Evolutionary conservation across 1,140 invertebrate species (phyloP).

Genomic region (Aphis gossypii): DNA sequence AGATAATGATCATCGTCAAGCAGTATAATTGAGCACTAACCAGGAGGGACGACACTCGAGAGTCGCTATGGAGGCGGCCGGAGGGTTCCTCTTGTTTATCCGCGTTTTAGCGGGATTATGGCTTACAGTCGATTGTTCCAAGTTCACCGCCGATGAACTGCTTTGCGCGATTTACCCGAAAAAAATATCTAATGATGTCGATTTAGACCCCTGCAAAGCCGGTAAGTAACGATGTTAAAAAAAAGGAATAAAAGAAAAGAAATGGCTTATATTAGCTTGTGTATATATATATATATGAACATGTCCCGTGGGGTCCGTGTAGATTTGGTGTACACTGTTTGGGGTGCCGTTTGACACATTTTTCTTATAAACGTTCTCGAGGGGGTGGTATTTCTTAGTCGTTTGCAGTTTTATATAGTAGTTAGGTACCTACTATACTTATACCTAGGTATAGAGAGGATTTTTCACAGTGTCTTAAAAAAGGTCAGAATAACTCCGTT

Average conservation of each 20-base stretch:
- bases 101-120: slow-evolving; percentile 64
- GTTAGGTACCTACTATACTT: not conserved
- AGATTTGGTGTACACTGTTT: not conserved
- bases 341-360: slow-evolving; percentile 21
- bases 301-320: not conserved
- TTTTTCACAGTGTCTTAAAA: not conserved
- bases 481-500: not conserved
- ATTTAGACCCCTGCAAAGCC: slow-evolving; percentile 85
- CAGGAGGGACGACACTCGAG: not conserved
- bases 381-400: not conserved
- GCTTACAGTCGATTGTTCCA: slow-evolving; percentile 61
- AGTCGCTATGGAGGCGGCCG: not conserved
- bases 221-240: slow-evolving; percentile 68
- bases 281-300: not conserved
- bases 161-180: slow-evolving; percentile 71
- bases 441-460: not conserved
- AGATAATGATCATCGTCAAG: not conserved
- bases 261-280: not conserved
- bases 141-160: slow-evolving; percentile 76
- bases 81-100: slow-evolving; percentile 20
- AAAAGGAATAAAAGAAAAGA: not conserved
- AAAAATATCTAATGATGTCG: slow-evolving; percentile 76
- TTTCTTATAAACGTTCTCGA: not conserved
- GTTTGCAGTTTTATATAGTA: not conserved
- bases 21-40: not conserved